Base-by-base conservation (phyloP, 2,888 invertebrate genomes). In the Melolontha melolontha region DNA sequence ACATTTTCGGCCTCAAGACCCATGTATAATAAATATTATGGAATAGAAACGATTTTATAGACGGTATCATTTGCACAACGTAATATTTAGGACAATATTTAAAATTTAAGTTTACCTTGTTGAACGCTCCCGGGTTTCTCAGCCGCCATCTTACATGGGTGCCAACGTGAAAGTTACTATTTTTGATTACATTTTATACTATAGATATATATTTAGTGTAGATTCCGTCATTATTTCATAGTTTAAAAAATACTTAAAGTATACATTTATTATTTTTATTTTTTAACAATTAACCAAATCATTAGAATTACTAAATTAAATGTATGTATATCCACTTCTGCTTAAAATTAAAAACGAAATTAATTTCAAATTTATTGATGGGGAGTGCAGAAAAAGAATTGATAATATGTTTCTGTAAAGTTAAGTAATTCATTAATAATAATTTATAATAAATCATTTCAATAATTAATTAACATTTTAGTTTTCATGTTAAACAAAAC, bases 51-150 rank as follows among this genome's bases (percentile, higher is more conserved):
- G 17, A 51, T 29, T 2, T 41, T 17, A 27, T 51, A 14, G 8
- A 41, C 14, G 52, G 17, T 17, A 42, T 10, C 17, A 54, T 47
- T 14, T 14, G 42, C 62, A 59, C 39, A 64, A 55, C 67, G 55
- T 68, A 73, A 72, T 73, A 69, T 72, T 40, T 52, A 64, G 34
- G 76, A 75, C 77, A 78, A 75, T 73, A 73, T 63, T 63, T 66
- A 62, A 66, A 64, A 62, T 44, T 75, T 69, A 40, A 70, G 76
- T 80, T 83, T 87, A 90, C 90, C 89, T 84, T 87, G 85, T 83
- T 87, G 86, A 82, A 85, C 85, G 83, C 82, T 85, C 81, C 86
- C 85, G 85, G 88, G 87, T 83, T 88, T 87, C 85, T 88, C 88
- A 82, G 88, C 86, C 85, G 90, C 90, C 90, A 90, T 90, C 86